Evolutionary conservation across 1,140 invertebrate genomes (phyloP).

Genomic region (Saxidomus purpurata): DNA sequence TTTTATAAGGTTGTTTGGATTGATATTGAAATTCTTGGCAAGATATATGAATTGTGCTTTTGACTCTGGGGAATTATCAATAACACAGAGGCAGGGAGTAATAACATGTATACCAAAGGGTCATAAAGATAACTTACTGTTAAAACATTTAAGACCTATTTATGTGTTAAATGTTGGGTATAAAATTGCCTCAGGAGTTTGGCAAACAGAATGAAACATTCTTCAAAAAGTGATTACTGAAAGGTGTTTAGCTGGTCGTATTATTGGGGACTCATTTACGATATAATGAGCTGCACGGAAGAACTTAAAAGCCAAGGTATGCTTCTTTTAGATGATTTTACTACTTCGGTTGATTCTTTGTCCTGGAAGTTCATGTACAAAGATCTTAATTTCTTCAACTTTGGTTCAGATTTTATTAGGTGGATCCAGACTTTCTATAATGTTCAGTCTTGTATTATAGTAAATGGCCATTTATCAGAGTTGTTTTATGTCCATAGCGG

Average conservation of each 20-base stretch:
- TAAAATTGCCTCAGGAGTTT: background rate
- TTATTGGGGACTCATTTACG: background rate
- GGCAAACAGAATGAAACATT: background rate
- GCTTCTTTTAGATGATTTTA: background rate
- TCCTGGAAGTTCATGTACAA: slow-evolving; percentile 9
- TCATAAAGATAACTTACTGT: background rate
- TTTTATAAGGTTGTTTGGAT: too few relatives aligned
- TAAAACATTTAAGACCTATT: background rate
- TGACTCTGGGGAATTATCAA: background rate
- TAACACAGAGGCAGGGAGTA: background rate
- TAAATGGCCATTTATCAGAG: too few relatives aligned
- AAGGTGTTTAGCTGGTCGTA: background rate
- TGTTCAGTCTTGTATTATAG: too few relatives aligned
- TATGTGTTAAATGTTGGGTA: background rate
- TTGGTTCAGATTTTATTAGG: too few relatives aligned
- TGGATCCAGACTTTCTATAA: too few relatives aligned
- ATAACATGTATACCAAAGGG: slow-evolving; percentile 17
- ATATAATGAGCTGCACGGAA: background rate
- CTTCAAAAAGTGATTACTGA: background rate
- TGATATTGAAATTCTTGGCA: background rate
- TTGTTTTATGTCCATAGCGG: too few relatives aligned
- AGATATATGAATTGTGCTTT: background rate
- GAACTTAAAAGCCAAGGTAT: background rate
- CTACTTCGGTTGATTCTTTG: background rate
- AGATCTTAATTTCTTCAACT: too few relatives aligned